Base-by-base conservation (phyloP, 2,888 invertebrate genomes). In the Tortrix viridana region DNA sequence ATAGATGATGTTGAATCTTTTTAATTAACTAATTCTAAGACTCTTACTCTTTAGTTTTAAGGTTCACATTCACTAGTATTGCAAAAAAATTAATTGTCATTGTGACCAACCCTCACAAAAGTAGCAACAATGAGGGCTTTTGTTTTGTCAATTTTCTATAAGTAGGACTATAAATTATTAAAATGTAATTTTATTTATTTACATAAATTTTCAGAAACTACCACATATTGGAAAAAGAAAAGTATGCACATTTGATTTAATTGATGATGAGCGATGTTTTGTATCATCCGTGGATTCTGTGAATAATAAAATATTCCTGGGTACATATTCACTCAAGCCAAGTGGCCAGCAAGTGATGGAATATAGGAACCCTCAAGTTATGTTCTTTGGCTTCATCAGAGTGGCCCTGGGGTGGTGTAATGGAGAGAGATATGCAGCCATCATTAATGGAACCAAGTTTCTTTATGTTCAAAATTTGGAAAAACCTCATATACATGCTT, bases 391-490 rank as follows among this genome's bases (percentile, higher is more conserved):
- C 4, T 72, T 89, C 68, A 69, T 89, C 9, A 74, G 77, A 57
- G 86, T 90, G 0, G 80, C 89, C 0, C 64, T 92, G n/a, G 92
- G 92, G 6, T 80, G 79, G 74, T 87, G 81, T 61, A 77, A 86
- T 53, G 82, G 84, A 22, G 84, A 88, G 18, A 79, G 77, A 71
- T 88, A 83, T 82, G 92, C 85, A 47, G 92, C 90, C 12, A 72
- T 92, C 19, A 75, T 78, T 20, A 90, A 91, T 76, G 91, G 89
- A 37, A 84, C 86, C 1, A 82, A 79, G 68, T 73, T 60, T 55
- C 69, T 92, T 20, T 84, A 74, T 56, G 78, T 92, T 43, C 92
- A 90, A 69, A 88, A 90, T 71, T 70, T 91, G 52, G 69, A 77
- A 12, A 75, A 85, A 60, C 85, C 87, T 41, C 81, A 86, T 72